These are phyloP conservation scores for Toxonevra muliebris DNA, from an alignment of 2,888 invertebrate genomes.

Conservation along the genomic window DNA sequence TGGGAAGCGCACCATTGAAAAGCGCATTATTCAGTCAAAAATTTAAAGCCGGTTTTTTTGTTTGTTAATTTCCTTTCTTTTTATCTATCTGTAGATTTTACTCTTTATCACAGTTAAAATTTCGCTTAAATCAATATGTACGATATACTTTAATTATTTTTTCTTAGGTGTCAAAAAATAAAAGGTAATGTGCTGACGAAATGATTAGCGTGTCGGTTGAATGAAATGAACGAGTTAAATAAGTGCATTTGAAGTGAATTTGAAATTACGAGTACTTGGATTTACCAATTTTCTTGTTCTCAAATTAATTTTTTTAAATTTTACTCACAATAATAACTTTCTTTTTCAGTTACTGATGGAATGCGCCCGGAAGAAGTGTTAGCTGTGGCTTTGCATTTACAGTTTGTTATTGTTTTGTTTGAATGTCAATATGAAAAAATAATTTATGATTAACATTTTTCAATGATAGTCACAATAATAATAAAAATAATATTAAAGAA, in stretches of 20 bases:
- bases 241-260: slow-evolving; percentile 36
- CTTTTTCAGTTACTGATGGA: slow-evolving; percentile 68
- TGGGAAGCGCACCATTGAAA: no score
- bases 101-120: no score
- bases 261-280: slow-evolving; percentile 26
- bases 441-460: slow-evolving; percentile 21
- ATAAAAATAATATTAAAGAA: no score
- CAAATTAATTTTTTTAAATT: slow-evolving; percentile 34
- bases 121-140: no score
- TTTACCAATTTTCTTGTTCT: slow-evolving; percentile 12
- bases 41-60: no score
- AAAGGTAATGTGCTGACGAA: slow-evolving; percentile 11
- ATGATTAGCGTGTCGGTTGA: background rate
- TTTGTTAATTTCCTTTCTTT: no score
- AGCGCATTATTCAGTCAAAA: no score
- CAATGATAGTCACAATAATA: no score
- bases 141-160: background rate
- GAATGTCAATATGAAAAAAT: slow-evolving; percentile 14
- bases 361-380: slow-evolving; percentile 67
- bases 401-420: background rate
- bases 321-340: slow-evolving; percentile 71
- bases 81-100: no score
- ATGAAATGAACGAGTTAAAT: slow-evolving; percentile 19
- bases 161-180: slow-evolving; percentile 14
- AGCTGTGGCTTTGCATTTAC: slow-evolving; percentile 67